Evolutionary conservation across 2,113 vertebrate genomes (phyloP).

Genomic region (Pagrus major): DNA sequence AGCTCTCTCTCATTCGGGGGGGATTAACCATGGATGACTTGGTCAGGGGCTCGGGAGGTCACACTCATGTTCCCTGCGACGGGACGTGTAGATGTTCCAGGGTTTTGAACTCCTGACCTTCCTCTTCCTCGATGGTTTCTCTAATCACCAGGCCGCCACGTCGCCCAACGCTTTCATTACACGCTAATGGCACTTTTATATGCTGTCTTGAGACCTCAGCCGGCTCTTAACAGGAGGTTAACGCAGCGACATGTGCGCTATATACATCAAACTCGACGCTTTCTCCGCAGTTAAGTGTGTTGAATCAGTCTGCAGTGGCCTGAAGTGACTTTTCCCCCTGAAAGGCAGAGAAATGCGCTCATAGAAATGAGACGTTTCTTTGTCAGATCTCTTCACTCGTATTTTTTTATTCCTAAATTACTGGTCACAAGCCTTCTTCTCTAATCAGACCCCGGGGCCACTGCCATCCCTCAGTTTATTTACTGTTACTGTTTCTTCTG

Average conservation of each 20-base stretch:
- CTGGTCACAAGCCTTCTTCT: conserved; percentile 30
- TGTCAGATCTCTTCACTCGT: neutral
- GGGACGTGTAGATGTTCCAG: neutral
- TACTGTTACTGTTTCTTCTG: no score
- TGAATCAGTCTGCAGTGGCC: neutral
- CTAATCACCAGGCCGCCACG: neutral
- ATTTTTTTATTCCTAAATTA: neutral
- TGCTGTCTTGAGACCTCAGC: neutral
- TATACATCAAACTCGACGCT: neutral
- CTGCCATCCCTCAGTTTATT: conserved; percentile 7
- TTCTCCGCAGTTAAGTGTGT: neutral
- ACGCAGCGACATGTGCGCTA: neutral
- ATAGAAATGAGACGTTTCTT: no score
- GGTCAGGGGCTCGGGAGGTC: neutral
- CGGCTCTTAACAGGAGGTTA: neutral
- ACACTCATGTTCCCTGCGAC: neutral
- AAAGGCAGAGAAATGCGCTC: neutral
- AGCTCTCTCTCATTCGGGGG: neutral
- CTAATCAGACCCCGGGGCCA: neutral
- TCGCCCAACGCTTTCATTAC: conserved; percentile 12
- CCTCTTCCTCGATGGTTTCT: neutral
- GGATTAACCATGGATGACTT: neutral
- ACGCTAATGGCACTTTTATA: conserved; percentile 22
- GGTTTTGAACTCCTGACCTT: conserved; percentile 24
- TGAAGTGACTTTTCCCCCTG: neutral